Conservation (phyloP, 2,113 vertebrate species). For the Macaca fascicularis region DNA sequence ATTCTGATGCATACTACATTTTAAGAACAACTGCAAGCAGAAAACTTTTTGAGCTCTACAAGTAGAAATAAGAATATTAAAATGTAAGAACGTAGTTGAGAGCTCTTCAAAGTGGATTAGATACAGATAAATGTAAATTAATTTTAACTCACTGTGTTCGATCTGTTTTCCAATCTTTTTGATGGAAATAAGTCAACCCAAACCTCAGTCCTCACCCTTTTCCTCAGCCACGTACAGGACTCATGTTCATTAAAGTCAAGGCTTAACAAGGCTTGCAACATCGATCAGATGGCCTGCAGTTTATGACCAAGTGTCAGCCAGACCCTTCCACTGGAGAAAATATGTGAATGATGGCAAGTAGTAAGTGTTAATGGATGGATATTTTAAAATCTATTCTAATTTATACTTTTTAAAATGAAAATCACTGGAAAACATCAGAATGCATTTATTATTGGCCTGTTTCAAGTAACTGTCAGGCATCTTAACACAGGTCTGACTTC, state of each 20-base stretch:
- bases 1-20: not conserved
- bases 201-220: not conserved
- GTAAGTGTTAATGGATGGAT: not conserved
- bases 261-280: not conserved
- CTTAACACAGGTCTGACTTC: not conserved
- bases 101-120: not conserved
- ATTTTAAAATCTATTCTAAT: conserved; percentile 18
- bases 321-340: not conserved
- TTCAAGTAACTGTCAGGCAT: not conserved
- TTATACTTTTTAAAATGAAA: conserved; percentile 33
- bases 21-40: not conserved
- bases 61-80: conserved; percentile 29
- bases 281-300: not conserved
- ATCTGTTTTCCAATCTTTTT: conserved; percentile 6
- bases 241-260: not conserved
- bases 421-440: not conserved
- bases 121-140: not conserved
- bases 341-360: not conserved
- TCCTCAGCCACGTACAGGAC: not conserved
- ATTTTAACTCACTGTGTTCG: not conserved
- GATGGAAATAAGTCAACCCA: not conserved
- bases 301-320: not conserved
- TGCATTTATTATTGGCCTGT: not conserved
- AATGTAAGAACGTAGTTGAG: not conserved
- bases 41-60: not conserved